Evolutionary conservation across 2,797 vertebrate species (phyloP).

Genomic region (Acipenser transmontanus): DNA sequence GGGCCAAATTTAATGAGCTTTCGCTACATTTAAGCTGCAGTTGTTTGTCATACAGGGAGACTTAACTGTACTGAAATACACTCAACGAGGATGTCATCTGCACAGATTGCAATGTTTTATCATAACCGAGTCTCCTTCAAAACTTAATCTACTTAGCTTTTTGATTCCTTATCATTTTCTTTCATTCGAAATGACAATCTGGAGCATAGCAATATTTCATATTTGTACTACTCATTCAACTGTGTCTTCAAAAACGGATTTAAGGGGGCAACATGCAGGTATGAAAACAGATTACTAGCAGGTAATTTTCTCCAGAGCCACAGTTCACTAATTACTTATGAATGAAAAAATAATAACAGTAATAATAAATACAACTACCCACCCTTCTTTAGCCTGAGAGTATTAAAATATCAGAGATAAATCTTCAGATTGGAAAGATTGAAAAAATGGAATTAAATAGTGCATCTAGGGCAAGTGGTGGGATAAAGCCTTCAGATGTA

Average conservation of each 20-base stretch:
- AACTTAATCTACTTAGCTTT: conserved; percentile 70
- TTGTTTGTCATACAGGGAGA: conserved; percentile 22
- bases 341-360: conserved; percentile 44
- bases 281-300: conserved; percentile 23
- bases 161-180: conserved; percentile 66
- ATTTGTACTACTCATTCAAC: neutral
- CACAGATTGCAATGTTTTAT: conserved; percentile 47
- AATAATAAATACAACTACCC: conserved; percentile 51
- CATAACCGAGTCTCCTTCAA: conserved; percentile 66
- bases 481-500: conserved; percentile 57
- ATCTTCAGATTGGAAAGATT: conserved; percentile 64
- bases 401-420: conserved; percentile 66
- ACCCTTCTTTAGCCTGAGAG: conserved; percentile 39
- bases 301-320: conserved; percentile 55
- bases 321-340: conserved; percentile 60
- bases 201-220: conserved; percentile 30
- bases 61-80: conserved; percentile 35
- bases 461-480: conserved; percentile 57
- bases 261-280: neutral
- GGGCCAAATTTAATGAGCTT: conserved; percentile 21
- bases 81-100: conserved; percentile 25
- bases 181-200: conserved; percentile 63
- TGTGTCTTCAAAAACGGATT: neutral
- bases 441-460: conserved; percentile 64
- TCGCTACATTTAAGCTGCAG: conserved; percentile 16